phyloP scores from a whole-genome alignment of 2,888 invertebrate species.

The Hoplodrina ambigua region DNA sequence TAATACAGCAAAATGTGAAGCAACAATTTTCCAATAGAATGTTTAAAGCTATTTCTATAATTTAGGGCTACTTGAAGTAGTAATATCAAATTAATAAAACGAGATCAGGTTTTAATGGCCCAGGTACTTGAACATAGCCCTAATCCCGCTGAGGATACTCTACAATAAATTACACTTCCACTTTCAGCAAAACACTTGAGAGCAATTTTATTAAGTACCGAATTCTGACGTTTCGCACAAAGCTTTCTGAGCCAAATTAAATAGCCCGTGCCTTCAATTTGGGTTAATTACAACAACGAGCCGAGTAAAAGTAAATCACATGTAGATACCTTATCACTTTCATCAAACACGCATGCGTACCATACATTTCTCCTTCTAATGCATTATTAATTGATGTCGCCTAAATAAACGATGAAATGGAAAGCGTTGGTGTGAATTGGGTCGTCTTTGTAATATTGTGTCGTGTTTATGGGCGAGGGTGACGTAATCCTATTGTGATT shows the following conservation, averaged over 20 bases:
- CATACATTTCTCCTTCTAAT: slow-evolving; percentile 70
- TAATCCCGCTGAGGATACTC: slow-evolving; percentile 3
- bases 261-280: slow-evolving; percentile 57
- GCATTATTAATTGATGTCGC: slow-evolving; percentile 72
- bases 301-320: slow-evolving; percentile 71
- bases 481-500: slow-evolving; percentile 55
- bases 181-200: slow-evolving; percentile 13
- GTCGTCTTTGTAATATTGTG: slow-evolving; percentile 65
- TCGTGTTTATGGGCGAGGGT: slow-evolving; percentile 33
- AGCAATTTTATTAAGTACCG: slow-evolving; percentile 30
- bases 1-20: background rate
- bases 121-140: slow-evolving; percentile 14
- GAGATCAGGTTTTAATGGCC: background rate
- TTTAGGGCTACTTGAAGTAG: too few relatives aligned
- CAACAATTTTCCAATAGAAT: background rate
- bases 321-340: slow-evolving; percentile 73
- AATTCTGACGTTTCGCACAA: slow-evolving; percentile 17
- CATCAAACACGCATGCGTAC: slow-evolving; percentile 66
- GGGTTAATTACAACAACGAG: slow-evolving; percentile 66
- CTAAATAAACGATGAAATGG: slow-evolving; percentile 72
- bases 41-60: background rate
- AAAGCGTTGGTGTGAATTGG: slow-evolving; percentile 71
- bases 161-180: slow-evolving; percentile 34
- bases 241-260: slow-evolving; percentile 47
- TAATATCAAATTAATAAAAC: slow-evolving; percentile 7